Conservation (phyloP, 2,888 invertebrate genomes). For the Thalpophila matura region DNA sequence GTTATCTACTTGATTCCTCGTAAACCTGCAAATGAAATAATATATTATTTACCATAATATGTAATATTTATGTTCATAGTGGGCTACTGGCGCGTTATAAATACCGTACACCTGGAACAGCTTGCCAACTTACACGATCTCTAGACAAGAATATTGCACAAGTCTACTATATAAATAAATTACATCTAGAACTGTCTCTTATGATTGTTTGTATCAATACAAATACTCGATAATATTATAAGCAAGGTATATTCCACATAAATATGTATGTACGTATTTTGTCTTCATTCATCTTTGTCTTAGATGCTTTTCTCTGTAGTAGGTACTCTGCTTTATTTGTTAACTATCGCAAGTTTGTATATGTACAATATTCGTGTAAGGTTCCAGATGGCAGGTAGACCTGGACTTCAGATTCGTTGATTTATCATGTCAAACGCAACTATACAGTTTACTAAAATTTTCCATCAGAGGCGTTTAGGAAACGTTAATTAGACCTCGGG, state of each 20-base stretch:
- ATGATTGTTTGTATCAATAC: conserved; percentile 18
- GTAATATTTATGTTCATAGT: conserved; percentile 5
- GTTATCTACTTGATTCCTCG: neutral
- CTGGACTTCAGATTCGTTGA: too few species aligned
- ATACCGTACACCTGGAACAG: conserved; percentile 24
- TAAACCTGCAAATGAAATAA: too few species aligned
- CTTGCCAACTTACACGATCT: conserved; percentile 27
- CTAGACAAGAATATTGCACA: conserved; percentile 6
- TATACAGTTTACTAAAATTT: too few species aligned
- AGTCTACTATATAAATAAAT: conserved; percentile 13
- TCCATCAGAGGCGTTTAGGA: too few species aligned
- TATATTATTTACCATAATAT: too few species aligned
- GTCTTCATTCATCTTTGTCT: neutral
- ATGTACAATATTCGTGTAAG: too few species aligned
- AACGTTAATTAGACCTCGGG: too few species aligned
- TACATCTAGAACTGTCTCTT: neutral
- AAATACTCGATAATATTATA: neutral
- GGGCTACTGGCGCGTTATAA: conserved; percentile 16
- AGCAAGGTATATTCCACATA: neutral
- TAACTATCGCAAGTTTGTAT: too few species aligned
- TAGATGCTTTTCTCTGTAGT: neutral
- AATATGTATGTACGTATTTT: neutral
- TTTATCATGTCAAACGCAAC: too few species aligned
- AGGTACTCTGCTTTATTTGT: neutral
- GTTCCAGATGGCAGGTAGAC: too few species aligned